Evolutionary conservation across 2,797 vertebrate species (phyloP).

Genomic region (Darevskia nairensis): DNA sequence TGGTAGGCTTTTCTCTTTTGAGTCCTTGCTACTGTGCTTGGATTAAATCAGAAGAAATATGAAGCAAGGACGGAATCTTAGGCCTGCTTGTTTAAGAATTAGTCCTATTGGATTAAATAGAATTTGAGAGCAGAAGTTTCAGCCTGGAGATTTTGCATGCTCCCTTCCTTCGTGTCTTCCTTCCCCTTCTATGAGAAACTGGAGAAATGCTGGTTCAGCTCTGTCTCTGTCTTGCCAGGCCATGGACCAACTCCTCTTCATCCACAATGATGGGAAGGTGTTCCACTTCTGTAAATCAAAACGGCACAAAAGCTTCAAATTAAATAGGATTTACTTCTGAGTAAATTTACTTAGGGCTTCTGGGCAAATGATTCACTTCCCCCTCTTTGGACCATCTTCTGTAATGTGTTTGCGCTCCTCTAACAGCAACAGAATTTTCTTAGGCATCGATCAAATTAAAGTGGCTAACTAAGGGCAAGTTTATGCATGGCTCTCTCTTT

Average conservation of each 20-base stretch:
- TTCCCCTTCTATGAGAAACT: too few species aligned
- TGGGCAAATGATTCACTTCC: background rate
- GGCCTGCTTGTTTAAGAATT: background rate
- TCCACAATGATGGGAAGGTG: too few species aligned
- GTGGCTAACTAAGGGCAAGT: background rate
- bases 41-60: background rate
- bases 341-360: background rate
- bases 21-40: background rate
- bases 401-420: too few species aligned
- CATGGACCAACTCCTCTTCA: too few species aligned
- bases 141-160: too few species aligned
- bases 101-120: background rate
- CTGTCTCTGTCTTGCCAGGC: too few species aligned
- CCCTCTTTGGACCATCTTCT: background rate
- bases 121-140: background rate
- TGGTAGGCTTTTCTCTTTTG: background rate
- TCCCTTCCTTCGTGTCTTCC: too few species aligned
- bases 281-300: too few species aligned
- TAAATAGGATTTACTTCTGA: too few species aligned
- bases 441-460: background rate
- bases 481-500: background rate
- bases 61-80: background rate
- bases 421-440: background rate
- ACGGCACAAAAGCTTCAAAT: too few species aligned
- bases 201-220: too few species aligned